phyloP scores from a whole-genome alignment of 2,888 invertebrate genomes.

The Drosophila phalerata region DNA sequence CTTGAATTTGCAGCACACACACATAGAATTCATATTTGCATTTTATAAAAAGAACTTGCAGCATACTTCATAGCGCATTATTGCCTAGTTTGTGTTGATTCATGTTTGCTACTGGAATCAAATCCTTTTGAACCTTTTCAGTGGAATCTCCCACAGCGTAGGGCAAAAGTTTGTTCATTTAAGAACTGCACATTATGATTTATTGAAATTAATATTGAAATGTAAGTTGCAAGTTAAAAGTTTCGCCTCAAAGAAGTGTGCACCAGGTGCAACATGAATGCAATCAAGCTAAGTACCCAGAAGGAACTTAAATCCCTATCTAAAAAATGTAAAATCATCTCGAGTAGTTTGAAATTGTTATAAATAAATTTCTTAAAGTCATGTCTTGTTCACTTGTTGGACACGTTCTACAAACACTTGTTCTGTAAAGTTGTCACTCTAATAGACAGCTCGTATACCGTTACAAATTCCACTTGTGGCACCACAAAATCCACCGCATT shows the following conservation, averaged over 20 bases:
- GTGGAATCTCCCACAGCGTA: conserved; percentile 14
- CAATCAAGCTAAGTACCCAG: conserved; percentile 67
- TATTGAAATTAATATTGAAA: conserved; percentile 72
- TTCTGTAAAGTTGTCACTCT: conserved; percentile 45
- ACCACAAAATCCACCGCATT: conserved; percentile 24
- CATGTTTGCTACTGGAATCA: conserved; percentile 34
- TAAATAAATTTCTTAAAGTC: background rate
- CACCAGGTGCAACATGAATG: conserved; percentile 13
- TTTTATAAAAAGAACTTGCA: conserved; percentile 27
- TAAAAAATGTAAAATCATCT: background rate
- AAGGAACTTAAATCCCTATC: background rate
- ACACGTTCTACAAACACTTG: conserved; percentile 32
- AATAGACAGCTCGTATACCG: conserved; percentile 37
- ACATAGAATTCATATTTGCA: conserved; percentile 4
- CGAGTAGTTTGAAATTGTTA: background rate
- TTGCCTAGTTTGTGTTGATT: conserved; percentile 52
- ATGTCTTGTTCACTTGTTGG: background rate
- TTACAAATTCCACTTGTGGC: conserved; percentile 56
- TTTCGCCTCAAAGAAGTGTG: background rate
- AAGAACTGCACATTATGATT: conserved; percentile 71
- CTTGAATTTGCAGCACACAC: conserved; percentile 6
- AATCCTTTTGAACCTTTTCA: background rate
- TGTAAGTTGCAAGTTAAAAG: conserved; percentile 22
- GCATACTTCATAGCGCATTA: conserved; percentile 46
- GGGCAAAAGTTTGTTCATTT: conserved; percentile 68